Conservation (phyloP, 2,113 vertebrate genomes). For the Sarotherodon lohbergeri region DNA sequence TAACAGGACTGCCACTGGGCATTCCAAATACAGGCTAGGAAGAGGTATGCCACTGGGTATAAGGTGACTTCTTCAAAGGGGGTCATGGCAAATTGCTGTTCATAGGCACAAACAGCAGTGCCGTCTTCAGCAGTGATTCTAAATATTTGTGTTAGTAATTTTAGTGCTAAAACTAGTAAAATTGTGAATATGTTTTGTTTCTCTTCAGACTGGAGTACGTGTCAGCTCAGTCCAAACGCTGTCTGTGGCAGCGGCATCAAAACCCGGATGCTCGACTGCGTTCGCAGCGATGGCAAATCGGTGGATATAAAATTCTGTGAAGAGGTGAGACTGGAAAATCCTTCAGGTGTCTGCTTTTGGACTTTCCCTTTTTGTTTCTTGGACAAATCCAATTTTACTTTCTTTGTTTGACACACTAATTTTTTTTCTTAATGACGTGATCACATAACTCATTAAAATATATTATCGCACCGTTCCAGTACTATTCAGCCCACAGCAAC, state of each 20-base stretch:
- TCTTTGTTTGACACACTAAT: neutral
- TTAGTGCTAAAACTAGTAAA: accelerated
- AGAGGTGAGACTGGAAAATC: slow-evolving; percentile 76
- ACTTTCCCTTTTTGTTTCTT: neutral
- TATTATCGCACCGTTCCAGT: neutral
- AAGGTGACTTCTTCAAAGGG: neutral
- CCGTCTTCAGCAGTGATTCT: neutral
- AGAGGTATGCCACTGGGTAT: neutral
- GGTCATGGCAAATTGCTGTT: neutral
- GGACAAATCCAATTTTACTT: neutral
- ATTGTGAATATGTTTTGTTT: neutral
- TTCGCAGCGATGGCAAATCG: slow-evolving; percentile 93
- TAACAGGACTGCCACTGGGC: neutral
- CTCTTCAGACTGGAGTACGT: slow-evolving; percentile 92
- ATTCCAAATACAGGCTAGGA: neutral
- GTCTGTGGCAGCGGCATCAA: slow-evolving; percentile 91
- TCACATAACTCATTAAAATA: neutral
- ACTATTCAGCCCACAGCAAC: neutral
- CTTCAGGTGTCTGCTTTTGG: neutral
- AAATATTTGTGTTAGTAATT: neutral
- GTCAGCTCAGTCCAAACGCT: slow-evolving; percentile 91
- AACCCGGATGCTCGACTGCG: slow-evolving; percentile 95
- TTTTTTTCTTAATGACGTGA: neutral
- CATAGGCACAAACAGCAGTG: accelerated
- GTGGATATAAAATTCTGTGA: slow-evolving; percentile 91